phyloP scores from a whole-genome alignment of 2,888 invertebrate species.

The Alentia gelatinosa region DNA sequence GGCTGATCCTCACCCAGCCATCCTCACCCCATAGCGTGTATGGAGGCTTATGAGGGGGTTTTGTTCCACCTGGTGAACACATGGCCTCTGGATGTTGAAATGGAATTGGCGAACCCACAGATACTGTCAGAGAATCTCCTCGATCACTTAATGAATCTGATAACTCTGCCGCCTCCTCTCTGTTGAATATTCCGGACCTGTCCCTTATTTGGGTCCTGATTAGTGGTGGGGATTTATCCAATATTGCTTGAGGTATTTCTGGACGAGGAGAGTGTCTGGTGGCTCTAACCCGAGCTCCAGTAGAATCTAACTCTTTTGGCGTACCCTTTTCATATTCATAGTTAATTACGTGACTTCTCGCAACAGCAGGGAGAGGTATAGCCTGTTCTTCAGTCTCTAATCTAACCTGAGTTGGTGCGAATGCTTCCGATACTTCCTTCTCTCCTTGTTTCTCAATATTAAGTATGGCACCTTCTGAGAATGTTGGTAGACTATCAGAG shows the following conservation, averaged over 20 bases:
- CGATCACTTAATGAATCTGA: not conserved
- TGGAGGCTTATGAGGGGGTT: not conserved
- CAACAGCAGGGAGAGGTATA: not conserved
- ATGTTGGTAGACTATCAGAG: not conserved
- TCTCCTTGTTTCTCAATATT: not conserved
- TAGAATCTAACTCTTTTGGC: not conserved
- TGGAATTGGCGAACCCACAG: not conserved
- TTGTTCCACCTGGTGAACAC: not conserved
- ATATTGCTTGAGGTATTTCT: not conserved
- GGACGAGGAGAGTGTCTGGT: not conserved
- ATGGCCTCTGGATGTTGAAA: not conserved
- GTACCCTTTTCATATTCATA: not conserved
- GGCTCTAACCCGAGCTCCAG: not conserved
- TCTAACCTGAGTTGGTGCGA: not conserved
- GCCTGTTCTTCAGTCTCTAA: not conserved
- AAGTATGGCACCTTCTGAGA: not conserved
- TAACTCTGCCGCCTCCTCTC: too few species aligned
- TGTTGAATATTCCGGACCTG: too few species aligned
- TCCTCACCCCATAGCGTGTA: slow-evolving; percentile 38
- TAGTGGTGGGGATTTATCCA: too few species aligned
- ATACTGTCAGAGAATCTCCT: not conserved
- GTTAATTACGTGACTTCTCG: not conserved
- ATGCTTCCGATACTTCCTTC: not conserved
- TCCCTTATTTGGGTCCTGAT: too few species aligned
- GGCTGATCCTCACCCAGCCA: not conserved